Percentiles rank a stretch among this genome's conserved stretches.
phyloP scores from a whole-genome alignment of 1,140 invertebrate species.

The Hermatobates lingyangjiaoensis region DNA sequence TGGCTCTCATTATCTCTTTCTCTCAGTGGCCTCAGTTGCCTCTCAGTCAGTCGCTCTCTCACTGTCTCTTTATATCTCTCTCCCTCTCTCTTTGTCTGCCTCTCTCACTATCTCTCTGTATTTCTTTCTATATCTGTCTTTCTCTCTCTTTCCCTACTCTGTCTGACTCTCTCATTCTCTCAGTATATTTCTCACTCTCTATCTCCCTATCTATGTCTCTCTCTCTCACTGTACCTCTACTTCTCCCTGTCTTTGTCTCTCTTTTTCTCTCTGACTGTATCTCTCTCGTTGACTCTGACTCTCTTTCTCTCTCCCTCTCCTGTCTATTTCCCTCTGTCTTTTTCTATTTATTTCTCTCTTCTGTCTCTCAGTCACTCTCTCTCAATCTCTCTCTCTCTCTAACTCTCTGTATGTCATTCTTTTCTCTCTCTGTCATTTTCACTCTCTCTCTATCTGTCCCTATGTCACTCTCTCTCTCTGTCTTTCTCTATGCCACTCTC shows the following conservation, averaged over 20 bases:
- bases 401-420: too few species aligned
- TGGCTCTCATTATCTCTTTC: constrained; percentile 4
- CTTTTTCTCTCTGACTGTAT: constrained; percentile 3
- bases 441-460: constrained; percentile 4
- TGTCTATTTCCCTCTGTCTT: constrained; percentile 3
- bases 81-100: constrained; percentile 7
- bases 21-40: background rate
- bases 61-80: constrained; percentile 4
- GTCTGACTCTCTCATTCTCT: constrained; percentile 7
- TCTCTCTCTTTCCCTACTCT: constrained; percentile 8
- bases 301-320: constrained; percentile 2
- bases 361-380: constrained; percentile 3
- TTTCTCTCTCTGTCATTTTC: constrained; percentile 4
- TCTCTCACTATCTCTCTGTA: constrained; percentile 5
- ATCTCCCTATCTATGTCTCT: constrained; percentile 5
- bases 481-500: constrained; percentile 3
- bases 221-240: constrained; percentile 5
- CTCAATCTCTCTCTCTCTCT: constrained; percentile 6
- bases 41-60: constrained; percentile 3
- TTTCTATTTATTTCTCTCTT: too few species aligned
- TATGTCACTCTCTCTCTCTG: constrained; percentile 6
- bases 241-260: background rate
- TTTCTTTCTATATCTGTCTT: constrained; percentile 6
- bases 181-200: constrained; percentile 6
- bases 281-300: constrained; percentile 4